Evolutionary conservation across 2,888 invertebrate genomes (phyloP), one percentile per base, ranked within the genome.

Genomic region (Synanthedon myopaeformis): DNA sequence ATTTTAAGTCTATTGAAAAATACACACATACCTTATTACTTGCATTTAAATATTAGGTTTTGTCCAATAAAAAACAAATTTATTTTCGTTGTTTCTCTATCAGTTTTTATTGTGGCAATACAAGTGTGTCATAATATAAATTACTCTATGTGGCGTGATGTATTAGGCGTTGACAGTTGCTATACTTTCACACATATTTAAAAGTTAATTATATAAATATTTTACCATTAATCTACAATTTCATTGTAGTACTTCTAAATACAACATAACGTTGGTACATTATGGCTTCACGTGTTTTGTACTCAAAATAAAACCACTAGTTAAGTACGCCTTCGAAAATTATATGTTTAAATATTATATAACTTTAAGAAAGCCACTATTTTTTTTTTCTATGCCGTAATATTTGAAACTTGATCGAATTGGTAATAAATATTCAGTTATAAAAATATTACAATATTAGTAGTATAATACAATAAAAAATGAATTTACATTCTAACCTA

Each of bases 251-350:
- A 72, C 75, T 76, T 76, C 64, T 72, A 63, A 60, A 74, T 74
- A 73, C 63, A 61, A 66, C 56, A 71, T 66, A 35, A 35, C 35
- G 35, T 35, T 35, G 35, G 35, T 35, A 35, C 35, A 35, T 59
- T 84, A 85, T 85, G 85, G 85, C 85, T 76, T 70, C 63, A 59
- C 60, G 50, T 57, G 63, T 65, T 83, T 85, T 85, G 84, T 85
- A 85, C 84, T 83, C 76, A 77, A 69, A 68, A 64, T 17, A 12
- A 49, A 45, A 45, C n/a, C 45, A 11, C 14, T 45, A 13, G 13
- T 45, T 45, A 45, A 45, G 45, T 45, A 45, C 13, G 45, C 13
- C 8, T 45, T 45, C 45, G n/a, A 6, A 45, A 45, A 14, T 35
- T 35, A 35, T 8, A 28, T 8, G 6, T 28, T 35, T 35, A 35